Evolutionary conservation across 2,888 invertebrate species (phyloP).

Genomic region (Shargacucullia verbasci): DNA sequence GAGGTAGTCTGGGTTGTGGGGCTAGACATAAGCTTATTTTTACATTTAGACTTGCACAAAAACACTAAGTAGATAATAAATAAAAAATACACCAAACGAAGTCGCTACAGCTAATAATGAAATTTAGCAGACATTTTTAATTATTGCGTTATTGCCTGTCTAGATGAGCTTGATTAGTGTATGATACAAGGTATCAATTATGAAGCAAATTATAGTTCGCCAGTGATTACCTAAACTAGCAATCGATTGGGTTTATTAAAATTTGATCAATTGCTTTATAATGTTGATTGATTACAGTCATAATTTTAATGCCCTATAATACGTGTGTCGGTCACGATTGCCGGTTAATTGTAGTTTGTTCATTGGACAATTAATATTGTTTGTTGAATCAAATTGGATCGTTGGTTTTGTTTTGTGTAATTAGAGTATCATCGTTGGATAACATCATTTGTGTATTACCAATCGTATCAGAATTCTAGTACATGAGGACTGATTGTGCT

Average conservation of each 20-base stretch:
- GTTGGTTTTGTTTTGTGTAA: conserved; percentile 9
- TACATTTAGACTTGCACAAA: too few relatives aligned
- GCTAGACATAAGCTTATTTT: too few relatives aligned
- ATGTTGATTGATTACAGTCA: conserved; percentile 57
- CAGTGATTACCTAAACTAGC: conserved; percentile 32
- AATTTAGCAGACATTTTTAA: too few relatives aligned
- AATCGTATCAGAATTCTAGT: background rate
- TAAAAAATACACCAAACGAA: too few relatives aligned
- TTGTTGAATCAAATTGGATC: conserved; percentile 39
- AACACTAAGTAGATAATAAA: too few relatives aligned
- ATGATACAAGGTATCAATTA: conserved; percentile 22
- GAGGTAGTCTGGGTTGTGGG: too few relatives aligned
- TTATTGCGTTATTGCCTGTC: background rate
- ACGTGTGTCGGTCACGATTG: conserved; percentile 48
- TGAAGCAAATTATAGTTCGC: conserved; percentile 21
- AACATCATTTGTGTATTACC: background rate
- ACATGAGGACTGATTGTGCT: background rate
- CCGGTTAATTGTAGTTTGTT: conserved; percentile 41
- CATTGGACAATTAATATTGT: conserved; percentile 38
- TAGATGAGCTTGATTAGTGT: background rate
- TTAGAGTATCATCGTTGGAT: conserved; percentile 9
- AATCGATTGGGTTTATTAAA: conserved; percentile 45
- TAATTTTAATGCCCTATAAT: conserved; percentile 50
- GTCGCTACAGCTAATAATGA: too few relatives aligned
- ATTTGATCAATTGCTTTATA: conserved; percentile 48